Conservation (phyloP, 2,113 vertebrate species). For the Excalfactoria chinensis region DNA sequence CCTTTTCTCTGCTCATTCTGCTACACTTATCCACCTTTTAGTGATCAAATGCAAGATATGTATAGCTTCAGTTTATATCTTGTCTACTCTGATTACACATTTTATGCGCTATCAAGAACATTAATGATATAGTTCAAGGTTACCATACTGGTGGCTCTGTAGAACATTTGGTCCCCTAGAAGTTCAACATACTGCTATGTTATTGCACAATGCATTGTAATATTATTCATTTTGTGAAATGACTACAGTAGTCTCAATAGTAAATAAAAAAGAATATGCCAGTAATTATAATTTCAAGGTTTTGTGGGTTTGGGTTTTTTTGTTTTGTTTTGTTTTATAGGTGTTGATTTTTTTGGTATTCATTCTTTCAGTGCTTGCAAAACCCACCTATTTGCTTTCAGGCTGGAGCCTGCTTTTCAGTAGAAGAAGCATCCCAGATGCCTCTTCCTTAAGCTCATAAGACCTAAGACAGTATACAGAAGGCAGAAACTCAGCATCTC, state of each 20-base stretch:
- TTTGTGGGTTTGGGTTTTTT: constrained; percentile 10
- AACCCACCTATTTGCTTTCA: constrained; percentile 63
- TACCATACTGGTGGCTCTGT: constrained; percentile 35
- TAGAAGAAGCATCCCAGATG: constrained; percentile 35
- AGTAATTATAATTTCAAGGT: constrained; percentile 51
- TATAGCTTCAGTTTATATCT: constrained; percentile 59
- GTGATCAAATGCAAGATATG: constrained; percentile 13
- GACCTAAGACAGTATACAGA: constrained; percentile 25
- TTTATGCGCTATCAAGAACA: constrained; percentile 58
- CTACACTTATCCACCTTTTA: constrained; percentile 9
- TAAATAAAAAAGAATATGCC: constrained; percentile 56
- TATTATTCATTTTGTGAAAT: constrained; percentile 38
- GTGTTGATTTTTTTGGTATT: constrained; percentile 51
- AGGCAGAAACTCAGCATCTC: not conserved
- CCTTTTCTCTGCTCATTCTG: constrained; percentile 12
- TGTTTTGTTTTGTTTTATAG: not conserved
- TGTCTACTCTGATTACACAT: constrained; percentile 57
- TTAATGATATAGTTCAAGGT: constrained; percentile 46
- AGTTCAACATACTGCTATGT: constrained; percentile 64
- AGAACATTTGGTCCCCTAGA: constrained; percentile 65
- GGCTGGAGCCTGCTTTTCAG: constrained; percentile 39
- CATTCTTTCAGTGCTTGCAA: constrained; percentile 57
- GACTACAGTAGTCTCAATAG: constrained; percentile 53
- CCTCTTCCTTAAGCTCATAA: constrained; percentile 20
- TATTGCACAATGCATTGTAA: constrained; percentile 61